phyloP scores from a whole-genome alignment of 2,888 invertebrate species.

The Odontocolon sp. region DNA sequence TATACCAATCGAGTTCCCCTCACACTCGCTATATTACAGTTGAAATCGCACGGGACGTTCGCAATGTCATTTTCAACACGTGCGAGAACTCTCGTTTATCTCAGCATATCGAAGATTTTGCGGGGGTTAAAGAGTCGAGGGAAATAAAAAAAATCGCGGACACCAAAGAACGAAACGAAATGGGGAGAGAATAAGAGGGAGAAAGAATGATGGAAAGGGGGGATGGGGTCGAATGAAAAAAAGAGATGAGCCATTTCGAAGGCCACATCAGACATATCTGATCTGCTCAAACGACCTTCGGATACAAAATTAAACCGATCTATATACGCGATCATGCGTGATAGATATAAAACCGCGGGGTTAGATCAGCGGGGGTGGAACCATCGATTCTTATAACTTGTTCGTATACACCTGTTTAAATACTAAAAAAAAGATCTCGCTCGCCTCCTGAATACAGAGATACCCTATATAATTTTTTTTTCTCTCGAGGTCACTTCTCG shows the following conservation, averaged over 20 bases:
- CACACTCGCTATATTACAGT: neutral
- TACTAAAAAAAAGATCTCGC: neutral
- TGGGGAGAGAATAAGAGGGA: slow-evolving; percentile 3
- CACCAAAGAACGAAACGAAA: neutral
- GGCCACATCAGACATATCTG: slow-evolving; percentile 12
- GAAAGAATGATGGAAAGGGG: neutral
- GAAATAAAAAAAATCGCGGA: neutral
- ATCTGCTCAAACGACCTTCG: slow-evolving; percentile 50
- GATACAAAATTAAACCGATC: slow-evolving; percentile 60
- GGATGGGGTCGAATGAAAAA: neutral
- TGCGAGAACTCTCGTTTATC: neutral
- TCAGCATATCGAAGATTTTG: neutral
- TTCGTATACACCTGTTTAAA: slow-evolving; percentile 39
- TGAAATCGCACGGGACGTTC: slow-evolving; percentile 2
- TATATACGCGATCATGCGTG: slow-evolving; percentile 53
- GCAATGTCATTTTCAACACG: neutral
- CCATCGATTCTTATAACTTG: slow-evolving; percentile 29
- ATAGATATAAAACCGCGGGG: slow-evolving; percentile 27
- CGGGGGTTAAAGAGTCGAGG: neutral
- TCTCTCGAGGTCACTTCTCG: slow-evolving; percentile 4
- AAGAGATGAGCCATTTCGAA: slow-evolving; percentile 16
- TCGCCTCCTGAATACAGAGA: slow-evolving; percentile 19
- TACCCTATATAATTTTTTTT: slow-evolving; percentile 1
- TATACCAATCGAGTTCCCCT: neutral
- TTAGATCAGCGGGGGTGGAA: neutral